Evolutionary conservation across 1,140 invertebrate species (phyloP).

Genomic region (Hermatobates lingyangjiaoensis): DNA sequence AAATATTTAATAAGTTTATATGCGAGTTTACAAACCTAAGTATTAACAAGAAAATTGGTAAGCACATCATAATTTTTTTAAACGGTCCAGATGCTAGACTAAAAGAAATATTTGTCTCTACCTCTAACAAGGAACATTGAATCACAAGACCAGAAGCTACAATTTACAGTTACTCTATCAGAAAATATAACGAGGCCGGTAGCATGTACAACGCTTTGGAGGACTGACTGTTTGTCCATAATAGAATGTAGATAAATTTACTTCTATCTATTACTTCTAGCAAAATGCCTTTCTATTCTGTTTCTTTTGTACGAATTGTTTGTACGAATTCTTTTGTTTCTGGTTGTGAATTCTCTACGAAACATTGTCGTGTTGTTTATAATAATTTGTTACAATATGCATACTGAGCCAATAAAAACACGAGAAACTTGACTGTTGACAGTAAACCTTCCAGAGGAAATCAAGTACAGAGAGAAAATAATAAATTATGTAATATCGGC

Average conservation of each 20-base stretch:
- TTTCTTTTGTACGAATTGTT: conserved; percentile 5
- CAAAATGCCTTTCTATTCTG: conserved; percentile 9
- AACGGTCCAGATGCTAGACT: conserved; percentile 8
- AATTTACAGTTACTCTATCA: conserved; percentile 6
- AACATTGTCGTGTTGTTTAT: conserved; percentile 9
- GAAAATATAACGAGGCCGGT: conserved; percentile 3
- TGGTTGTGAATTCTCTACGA: conserved; percentile 2
- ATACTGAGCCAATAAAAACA: conserved; percentile 6
- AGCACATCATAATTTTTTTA: too few species aligned
- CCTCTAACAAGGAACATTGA: conserved; percentile 5
- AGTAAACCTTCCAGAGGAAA: too few species aligned
- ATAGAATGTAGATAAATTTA: not conserved
- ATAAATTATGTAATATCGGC: conserved; percentile 8
- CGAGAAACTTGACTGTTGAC: conserved; percentile 3
- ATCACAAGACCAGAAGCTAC: conserved; percentile 9
- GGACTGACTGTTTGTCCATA: conserved; percentile 3
- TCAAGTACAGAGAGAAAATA: conserved; percentile 3
- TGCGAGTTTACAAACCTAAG: too few species aligned
- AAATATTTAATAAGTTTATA: too few species aligned
- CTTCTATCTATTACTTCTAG: too few species aligned
- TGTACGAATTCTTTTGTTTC: too few species aligned
- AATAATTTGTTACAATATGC: conserved; percentile 8
- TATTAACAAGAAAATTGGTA: too few species aligned
- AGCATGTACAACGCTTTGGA: conserved; percentile 6
- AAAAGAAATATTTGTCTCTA: conserved; percentile 6